These are phyloP conservation scores for Malurus splendens DNA, from an alignment of 2,797 vertebrate species.

Conservation along the genomic window DNA sequence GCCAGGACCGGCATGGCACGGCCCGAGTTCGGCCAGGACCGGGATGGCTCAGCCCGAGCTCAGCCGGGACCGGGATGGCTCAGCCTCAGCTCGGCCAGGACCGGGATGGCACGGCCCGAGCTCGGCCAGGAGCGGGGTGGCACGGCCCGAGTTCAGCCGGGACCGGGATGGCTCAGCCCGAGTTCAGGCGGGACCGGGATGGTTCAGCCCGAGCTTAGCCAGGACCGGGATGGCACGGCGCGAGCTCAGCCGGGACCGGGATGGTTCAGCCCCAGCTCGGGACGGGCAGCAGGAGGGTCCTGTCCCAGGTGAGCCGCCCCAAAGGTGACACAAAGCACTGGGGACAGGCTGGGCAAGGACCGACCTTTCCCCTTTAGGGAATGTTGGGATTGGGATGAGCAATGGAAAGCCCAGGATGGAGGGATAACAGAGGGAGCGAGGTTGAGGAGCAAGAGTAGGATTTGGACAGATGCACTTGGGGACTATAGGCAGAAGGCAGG, in stretches of 20 bases:
- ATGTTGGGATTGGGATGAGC: neutral
- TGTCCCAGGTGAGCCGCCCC: rapidly evolving
- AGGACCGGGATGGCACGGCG: too few species aligned
- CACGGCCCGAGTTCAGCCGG: too few species aligned
- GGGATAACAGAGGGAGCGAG: neutral
- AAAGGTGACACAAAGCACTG: neutral
- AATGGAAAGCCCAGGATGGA: rapidly evolving
- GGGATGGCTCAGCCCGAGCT: too few species aligned
- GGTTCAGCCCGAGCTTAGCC: too few species aligned
- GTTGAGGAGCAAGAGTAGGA: neutral
- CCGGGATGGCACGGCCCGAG: neutral
- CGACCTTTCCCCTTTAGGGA: neutral
- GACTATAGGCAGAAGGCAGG: rapidly evolving
- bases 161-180: too few species aligned
- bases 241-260: neutral
- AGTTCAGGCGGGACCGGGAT: too few species aligned
- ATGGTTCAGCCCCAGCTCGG: too few species aligned
- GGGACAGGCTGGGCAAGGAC: neutral
- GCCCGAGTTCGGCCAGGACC: too few species aligned
- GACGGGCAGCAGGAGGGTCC: neutral
- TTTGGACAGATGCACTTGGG: rapidly evolving
- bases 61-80: neutral
- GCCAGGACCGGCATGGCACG: too few species aligned
- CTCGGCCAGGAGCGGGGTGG: too few species aligned
- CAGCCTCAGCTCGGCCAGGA: neutral